Evolutionary conservation across 2,113 vertebrate genomes (phyloP).

Genomic region (Vulpes lagopus): DNA sequence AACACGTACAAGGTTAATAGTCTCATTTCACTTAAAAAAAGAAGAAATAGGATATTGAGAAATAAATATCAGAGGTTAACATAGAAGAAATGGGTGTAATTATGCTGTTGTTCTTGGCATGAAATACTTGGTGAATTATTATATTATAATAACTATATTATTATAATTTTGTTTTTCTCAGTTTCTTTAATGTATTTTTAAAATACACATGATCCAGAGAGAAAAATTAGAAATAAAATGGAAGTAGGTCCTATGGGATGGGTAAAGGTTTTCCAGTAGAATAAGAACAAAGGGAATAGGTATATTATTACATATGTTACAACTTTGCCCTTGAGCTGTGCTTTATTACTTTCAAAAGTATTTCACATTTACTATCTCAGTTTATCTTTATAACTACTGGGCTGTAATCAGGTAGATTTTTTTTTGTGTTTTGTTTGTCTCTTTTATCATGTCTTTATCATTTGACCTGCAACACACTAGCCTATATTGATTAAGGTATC

Average conservation of each 20-base stretch:
- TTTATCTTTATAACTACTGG: neutral
- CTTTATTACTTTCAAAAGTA: neutral
- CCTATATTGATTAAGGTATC: neutral
- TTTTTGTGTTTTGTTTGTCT: neutral
- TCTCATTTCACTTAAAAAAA: neutral
- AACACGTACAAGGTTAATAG: neutral
- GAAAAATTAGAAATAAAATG: neutral
- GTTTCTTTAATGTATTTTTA: neutral
- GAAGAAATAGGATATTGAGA: neutral
- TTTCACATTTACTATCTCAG: neutral
- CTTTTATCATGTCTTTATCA: neutral
- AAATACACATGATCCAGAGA: neutral
- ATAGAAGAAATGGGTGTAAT: neutral
- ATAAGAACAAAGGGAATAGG: neutral
- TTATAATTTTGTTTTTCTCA: neutral
- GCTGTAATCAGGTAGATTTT: neutral
- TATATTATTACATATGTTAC: neutral
- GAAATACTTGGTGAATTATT: slow-evolving; percentile 18
- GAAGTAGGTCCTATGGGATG: neutral
- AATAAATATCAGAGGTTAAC: neutral
- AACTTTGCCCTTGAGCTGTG: neutral
- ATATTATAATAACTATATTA: neutral
- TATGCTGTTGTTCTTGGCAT: neutral
- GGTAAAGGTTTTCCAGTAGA: neutral
- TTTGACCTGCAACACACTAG: neutral